phyloP scores from a whole-genome alignment of 1,140 invertebrate species.

The Hypsibius dujardini region DNA sequence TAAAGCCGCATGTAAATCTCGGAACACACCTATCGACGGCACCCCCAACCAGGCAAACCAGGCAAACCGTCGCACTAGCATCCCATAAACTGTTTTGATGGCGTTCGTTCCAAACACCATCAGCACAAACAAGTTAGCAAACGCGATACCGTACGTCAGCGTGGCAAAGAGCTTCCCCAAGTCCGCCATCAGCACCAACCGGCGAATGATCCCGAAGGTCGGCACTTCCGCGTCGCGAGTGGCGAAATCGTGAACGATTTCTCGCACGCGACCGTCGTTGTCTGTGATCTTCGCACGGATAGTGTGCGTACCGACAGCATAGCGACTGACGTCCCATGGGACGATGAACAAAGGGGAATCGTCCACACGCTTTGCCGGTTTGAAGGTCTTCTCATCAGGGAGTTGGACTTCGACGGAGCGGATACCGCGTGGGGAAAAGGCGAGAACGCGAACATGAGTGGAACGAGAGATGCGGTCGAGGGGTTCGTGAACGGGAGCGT shows the following conservation, averaged over 20 bases:
- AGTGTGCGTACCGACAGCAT: constrained; percentile 46
- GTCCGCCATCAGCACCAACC: neutral
- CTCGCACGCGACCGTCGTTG: neutral
- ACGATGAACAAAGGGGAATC: constrained; percentile 51
- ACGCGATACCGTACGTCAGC: neutral
- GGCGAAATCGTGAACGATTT: neutral
- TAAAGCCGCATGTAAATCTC: neutral
- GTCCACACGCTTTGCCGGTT: constrained; percentile 38
- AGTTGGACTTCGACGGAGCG: constrained; percentile 42
- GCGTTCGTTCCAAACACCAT: neutral
- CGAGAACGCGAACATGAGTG: constrained; percentile 48
- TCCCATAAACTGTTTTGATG: neutral
- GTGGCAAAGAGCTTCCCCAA: neutral
- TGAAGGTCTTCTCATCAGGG: constrained; percentile 48
- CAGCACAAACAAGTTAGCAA: neutral
- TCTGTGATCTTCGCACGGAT: constrained; percentile 32
- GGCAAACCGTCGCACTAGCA: neutral
- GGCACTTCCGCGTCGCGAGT: constrained; percentile 4
- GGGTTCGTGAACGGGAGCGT: constrained; percentile 54
- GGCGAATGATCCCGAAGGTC: neutral
- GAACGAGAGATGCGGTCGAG: constrained; percentile 47
- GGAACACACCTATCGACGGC: neutral
- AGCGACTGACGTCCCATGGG: constrained; percentile 45
- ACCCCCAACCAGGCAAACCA: neutral
- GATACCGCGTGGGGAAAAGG: constrained; percentile 50